phyloP scores from a whole-genome alignment of 2,113 vertebrate species.

The Condylura cristata region DNA sequence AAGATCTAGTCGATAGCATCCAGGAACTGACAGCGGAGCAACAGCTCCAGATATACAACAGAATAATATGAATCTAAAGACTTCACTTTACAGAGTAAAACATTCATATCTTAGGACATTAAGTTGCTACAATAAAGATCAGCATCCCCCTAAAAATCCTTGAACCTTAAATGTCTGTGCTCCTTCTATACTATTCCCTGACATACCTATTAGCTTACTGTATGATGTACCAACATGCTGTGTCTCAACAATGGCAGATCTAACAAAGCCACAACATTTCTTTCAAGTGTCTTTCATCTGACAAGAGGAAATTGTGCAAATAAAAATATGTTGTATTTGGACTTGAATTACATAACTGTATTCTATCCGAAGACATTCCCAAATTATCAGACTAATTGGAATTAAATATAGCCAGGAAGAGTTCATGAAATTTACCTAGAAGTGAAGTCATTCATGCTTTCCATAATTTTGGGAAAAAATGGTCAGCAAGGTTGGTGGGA shows the following conservation, averaged over 20 bases:
- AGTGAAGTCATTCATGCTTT: neutral
- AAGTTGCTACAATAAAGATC: neutral
- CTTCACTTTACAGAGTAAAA: neutral
- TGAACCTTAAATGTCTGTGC: neutral
- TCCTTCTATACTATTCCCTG: neutral
- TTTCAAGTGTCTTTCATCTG: neutral
- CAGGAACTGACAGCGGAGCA: neutral
- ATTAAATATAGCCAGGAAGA: neutral
- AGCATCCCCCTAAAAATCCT: neutral
- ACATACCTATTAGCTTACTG: neutral
- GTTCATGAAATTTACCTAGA: neutral
- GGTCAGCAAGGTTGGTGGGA: neutral
- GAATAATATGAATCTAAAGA: neutral
- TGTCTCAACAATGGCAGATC: neutral
- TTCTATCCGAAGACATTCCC: neutral
- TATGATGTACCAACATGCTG: neutral
- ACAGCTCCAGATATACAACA: neutral
- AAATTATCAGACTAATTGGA: neutral
- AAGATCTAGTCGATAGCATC: neutral
- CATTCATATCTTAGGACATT: neutral
- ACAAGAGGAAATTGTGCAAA: neutral
- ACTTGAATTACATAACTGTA: neutral
- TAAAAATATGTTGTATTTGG: neutral
- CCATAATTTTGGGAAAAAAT: neutral
- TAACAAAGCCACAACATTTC: neutral